Percentiles rank a stretch among this genome's conserved stretches.
phyloP scores from a whole-genome alignment of 1,140 invertebrate genomes.

The Sarcophaga peregrina region DNA sequence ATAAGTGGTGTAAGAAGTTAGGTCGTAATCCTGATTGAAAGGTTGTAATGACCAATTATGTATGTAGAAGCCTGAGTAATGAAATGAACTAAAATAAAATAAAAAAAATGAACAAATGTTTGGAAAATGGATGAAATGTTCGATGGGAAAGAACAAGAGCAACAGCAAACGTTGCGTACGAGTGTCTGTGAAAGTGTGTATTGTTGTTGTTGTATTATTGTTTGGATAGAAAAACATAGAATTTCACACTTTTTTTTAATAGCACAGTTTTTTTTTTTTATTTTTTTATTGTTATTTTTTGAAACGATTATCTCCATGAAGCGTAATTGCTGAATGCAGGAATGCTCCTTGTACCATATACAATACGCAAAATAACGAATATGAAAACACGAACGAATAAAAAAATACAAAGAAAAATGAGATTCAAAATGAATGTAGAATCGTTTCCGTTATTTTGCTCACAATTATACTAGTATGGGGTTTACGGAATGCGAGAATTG shows the following conservation, averaged over 20 bases:
- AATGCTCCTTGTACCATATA: constrained; percentile 7
- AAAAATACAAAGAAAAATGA: too few relatives aligned
- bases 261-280: background rate
- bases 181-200: background rate
- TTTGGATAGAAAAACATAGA: background rate
- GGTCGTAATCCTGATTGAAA: too few relatives aligned
- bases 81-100: too few relatives aligned
- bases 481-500: constrained; percentile 15
- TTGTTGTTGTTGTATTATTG: background rate
- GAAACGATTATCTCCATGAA: constrained; percentile 22
- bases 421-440: background rate
- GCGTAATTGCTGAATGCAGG: constrained; percentile 21
- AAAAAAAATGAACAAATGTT: too few relatives aligned
- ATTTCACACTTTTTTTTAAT: constrained; percentile 27
- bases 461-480: constrained; percentile 18
- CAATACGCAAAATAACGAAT: constrained; percentile 23
- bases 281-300: constrained; percentile 4
- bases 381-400: background rate
- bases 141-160: too few relatives aligned
- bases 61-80: too few relatives aligned
- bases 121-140: too few relatives aligned
- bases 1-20: too few relatives aligned
- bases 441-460: constrained; percentile 23
- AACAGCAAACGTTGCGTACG: too few relatives aligned
- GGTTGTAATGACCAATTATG: too few relatives aligned